Evolutionary conservation across 2,113 vertebrate genomes (phyloP), one percentile per base, ranked within the genome.

Genomic region (Setophaga coronata): DNA sequence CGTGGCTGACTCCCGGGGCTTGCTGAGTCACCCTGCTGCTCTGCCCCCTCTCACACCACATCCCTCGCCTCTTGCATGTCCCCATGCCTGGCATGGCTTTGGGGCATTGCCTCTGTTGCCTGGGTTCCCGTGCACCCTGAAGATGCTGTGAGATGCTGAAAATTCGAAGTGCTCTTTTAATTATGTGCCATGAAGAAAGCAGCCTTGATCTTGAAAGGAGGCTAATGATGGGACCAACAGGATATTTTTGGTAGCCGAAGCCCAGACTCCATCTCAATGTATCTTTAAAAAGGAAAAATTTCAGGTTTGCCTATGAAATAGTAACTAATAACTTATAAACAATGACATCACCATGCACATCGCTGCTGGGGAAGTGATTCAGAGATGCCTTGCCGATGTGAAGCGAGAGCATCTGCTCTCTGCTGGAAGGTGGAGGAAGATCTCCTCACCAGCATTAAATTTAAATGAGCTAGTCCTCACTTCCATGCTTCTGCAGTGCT

Each of bases 391-490:
- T 82, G 61, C n/a, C 53, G 33, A 21, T 62, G 70, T 62, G 92
- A 97, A 97, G 79, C 0, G 18, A 78, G 70, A 97, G 87, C 96
- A 97, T 96, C 96, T 66, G 95, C 94, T 95, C 95, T 96, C 97
- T 96, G 96, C 98, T 97, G 95, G 97, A 97, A 97, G 94, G 82
- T 90, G 90, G 54, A 94, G 96, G 96, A 97, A 95, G 97, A 97
- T 94, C 93, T 96, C 91, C 97, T 97, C 95, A 97, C 98, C 98
- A 97, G 86, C 98, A 97, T 97, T 92, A 97, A 89, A 98, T 98
- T 97, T 97, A 95, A 98, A 98, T 95, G 70, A 97, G 43, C 79
- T 84, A 74, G 79, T 87, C 89, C 94, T 98, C 95, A 90, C 97
- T 95, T 97, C 85, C 97, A 97, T 43, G 26, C 87, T 87, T 96